Conservation (phyloP, 2,888 invertebrate species). For the Aporophyla lueneburgensis region DNA sequence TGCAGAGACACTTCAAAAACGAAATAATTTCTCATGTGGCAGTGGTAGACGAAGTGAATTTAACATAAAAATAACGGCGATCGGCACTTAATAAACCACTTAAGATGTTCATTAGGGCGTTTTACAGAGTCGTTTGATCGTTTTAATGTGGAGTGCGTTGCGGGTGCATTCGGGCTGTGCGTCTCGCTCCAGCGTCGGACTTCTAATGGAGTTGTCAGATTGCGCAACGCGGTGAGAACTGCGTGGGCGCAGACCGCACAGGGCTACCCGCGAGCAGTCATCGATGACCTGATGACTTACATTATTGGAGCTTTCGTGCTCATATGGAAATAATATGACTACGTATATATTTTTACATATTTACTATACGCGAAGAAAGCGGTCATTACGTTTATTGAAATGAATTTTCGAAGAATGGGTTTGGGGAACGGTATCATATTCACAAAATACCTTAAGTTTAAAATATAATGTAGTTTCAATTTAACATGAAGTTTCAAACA, state of each 20-base stretch:
- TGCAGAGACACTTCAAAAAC: slow-evolving; percentile 62
- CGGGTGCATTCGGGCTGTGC: slow-evolving; percentile 71
- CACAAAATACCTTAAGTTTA: too few species aligned
- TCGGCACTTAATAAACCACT: slow-evolving; percentile 89
- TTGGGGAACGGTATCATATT: too few species aligned
- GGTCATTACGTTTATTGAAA: neutral
- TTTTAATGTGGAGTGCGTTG: slow-evolving; percentile 84
- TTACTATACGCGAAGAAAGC: neutral
- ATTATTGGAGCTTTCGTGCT: slow-evolving; percentile 35
- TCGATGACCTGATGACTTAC: slow-evolving; percentile 48
- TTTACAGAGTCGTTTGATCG: slow-evolving; percentile 84
- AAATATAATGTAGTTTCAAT: neutral
- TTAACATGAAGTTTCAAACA: neutral
- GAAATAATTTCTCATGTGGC: slow-evolving; percentile 76
- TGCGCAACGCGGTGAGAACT: slow-evolving; percentile 84
- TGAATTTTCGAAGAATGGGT: neutral
- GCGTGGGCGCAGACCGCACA: slow-evolving; percentile 77
- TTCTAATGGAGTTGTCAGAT: slow-evolving; percentile 88
- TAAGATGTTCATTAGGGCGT: slow-evolving; percentile 88
- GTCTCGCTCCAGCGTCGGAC: slow-evolving; percentile 69
- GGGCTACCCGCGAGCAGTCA: slow-evolving; percentile 72
- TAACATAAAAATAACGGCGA: slow-evolving; percentile 88
- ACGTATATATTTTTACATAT: neutral
- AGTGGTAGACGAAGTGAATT: slow-evolving; percentile 77
- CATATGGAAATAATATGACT: neutral